Evolutionary conservation across 2,113 vertebrate genomes (phyloP).

Genomic region (Protobothrops flavoviridis): DNA sequence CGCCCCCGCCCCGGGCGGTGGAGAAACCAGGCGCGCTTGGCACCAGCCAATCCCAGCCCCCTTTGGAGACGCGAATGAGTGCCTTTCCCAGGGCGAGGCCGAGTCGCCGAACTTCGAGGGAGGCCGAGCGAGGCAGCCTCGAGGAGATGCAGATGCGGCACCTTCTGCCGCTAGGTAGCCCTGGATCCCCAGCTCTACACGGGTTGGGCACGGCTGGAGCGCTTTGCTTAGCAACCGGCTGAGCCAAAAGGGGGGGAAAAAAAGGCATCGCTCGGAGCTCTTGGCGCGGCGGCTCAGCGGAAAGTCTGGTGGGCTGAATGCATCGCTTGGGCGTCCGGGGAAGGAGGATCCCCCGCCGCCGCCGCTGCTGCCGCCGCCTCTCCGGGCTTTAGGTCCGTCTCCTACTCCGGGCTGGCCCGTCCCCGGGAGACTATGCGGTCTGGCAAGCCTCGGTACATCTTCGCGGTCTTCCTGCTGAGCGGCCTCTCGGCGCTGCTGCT

Average conservation of each 20-base stretch:
- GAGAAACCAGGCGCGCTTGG: too few relatives aligned
- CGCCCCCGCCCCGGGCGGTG: neutral
- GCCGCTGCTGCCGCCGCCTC: too few relatives aligned
- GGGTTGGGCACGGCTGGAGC: neutral
- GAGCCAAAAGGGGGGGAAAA: neutral
- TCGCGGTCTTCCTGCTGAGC: slow-evolving; percentile 21
- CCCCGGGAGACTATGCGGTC: neutral
- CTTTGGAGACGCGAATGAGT: neutral
- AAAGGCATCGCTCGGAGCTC: neutral
- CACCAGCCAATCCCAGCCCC: neutral
- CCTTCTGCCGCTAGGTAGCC: neutral
- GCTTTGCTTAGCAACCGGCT: neutral
- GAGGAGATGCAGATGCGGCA: neutral
- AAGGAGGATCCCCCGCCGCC: neutral
- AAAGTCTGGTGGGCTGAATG: neutral
- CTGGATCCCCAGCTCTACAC: too few relatives aligned
- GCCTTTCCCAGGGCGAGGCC: neutral
- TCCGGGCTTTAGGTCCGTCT: neutral
- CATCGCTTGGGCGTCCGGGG: neutral
- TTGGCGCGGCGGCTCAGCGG: neutral
- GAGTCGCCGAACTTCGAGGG: neutral
- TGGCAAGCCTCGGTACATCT: neutral
- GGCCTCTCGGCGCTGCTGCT: slow-evolving; percentile 29
- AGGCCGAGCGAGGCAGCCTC: neutral
- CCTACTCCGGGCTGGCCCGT: neutral